phyloP scores from a whole-genome alignment of 2,797 vertebrate species.

The Myotis myotis region DNA sequence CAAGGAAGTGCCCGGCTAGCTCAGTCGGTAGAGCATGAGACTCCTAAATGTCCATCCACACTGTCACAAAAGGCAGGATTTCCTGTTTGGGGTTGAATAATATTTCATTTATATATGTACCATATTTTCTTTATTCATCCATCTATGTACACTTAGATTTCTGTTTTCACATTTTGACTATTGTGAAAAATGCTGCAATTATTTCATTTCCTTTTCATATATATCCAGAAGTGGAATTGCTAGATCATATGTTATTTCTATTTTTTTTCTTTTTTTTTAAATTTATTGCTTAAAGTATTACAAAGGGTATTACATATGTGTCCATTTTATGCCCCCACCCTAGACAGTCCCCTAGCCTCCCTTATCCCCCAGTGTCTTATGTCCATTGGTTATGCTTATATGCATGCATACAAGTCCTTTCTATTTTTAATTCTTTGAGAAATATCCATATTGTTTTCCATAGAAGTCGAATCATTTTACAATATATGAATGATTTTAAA shows the following conservation, averaged over 20 bases:
- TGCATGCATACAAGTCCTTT: no score
- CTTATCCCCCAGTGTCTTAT: no score
- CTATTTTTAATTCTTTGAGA: neutral
- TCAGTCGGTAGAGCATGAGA: no score
- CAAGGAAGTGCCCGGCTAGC: no score
- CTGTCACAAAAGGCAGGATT: neutral
- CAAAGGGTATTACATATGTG: no score
- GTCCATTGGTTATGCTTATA: no score
- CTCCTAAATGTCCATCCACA: neutral
- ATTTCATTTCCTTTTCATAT: neutral
- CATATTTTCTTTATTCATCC: neutral
- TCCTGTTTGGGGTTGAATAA: neutral
- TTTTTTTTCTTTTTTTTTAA: no score
- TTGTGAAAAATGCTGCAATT: neutral
- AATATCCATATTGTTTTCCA: neutral
- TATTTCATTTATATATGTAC: neutral
- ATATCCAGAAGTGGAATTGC: neutral
- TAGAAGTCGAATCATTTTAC: neutral
- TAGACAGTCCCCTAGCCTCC: no score
- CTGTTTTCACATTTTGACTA: neutral
- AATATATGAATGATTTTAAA: neutral
- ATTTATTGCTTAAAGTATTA: no score
- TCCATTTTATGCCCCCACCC: no score
- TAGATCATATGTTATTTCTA: neutral
- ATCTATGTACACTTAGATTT: neutral